Evolutionary conservation across 2,797 vertebrate species (phyloP), one percentile per base, ranked within the genome.

Genomic region (Podargus strigoides): DNA sequence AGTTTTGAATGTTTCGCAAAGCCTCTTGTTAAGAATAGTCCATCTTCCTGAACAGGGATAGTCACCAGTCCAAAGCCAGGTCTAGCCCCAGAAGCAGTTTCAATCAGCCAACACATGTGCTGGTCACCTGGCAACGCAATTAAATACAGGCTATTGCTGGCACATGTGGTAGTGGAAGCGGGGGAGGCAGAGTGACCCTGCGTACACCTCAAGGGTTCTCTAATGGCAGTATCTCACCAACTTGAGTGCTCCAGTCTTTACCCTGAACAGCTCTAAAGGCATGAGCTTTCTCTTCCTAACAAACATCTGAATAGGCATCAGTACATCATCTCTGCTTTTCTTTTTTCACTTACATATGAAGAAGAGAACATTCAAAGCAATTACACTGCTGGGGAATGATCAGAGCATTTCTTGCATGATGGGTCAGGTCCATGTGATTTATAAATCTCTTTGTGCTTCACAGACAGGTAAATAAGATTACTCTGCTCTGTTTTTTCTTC

Each of bases 161-260:
- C 41, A 37, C 19, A 10, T 2, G 14, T 5, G 23, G 21, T 44
- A 28, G 36, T 47, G 15, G 34, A 87, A 63, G 36, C 42, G 34
- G 14, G 8, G 39, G 28, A 84, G n/a, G 46, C 26, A 70, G 9
- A 50, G 53, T 7, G 32, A 81, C 16, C 26, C 27, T 37, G 7
- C 7, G 26, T 11, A n/a, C 7, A 28, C 32, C 42, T 67, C 81
- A 49, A 15, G 32, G 17, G 24, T 4, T 63, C 9, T 10, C 56
- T 58, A n/a, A 41, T 0, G 0, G 41, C 34, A 62, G 39, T 6
- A 66, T 9, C 32, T 42, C n/a, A 55, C 13, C 32, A 46, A 7
- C 36, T 26, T 36, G 6, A 5, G 4, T 15, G 15, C 9, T 47
- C 39, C 6, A 6, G 19, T 46, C 69, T 50, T 55, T 39, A 36